phyloP scores from a whole-genome alignment of 2,888 invertebrate genomes.

The Pyralis farinalis region DNA sequence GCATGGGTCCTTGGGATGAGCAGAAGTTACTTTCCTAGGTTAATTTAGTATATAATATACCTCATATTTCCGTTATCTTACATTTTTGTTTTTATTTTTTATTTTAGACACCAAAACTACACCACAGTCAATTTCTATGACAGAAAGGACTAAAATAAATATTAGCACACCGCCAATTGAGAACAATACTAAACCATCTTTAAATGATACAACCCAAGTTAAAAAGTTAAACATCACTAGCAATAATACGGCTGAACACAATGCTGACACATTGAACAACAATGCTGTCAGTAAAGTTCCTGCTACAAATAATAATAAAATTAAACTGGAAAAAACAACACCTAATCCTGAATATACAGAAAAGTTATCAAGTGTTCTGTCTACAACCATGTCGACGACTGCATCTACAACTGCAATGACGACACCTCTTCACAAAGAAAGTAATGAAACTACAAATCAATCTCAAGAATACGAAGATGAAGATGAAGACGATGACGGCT shows the following conservation, averaged over 20 bases:
- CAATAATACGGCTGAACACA: conserved; percentile 5
- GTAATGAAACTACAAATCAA: conserved; percentile 27
- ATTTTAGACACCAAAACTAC: conserved; percentile 45
- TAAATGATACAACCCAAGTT: conserved; percentile 13
- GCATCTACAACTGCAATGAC: conserved; percentile 32
- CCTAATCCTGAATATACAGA: conserved; percentile 18
- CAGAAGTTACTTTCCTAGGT: too few species aligned
- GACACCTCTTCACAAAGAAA: conserved; percentile 44
- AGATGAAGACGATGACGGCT: conserved; percentile 67
- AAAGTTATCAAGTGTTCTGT: conserved; percentile 14
- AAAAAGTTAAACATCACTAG: conserved; percentile 8
- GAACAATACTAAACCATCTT: conserved; percentile 20
- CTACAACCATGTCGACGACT: conserved; percentile 20
- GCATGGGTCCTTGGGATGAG: too few species aligned
- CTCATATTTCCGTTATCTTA: too few species aligned
- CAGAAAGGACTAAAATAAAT: background rate
- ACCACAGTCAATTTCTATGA: background rate
- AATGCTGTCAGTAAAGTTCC: conserved; percentile 10
- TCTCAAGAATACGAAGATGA: conserved; percentile 60
- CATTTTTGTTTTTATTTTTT: conserved; percentile 5
- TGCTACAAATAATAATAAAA: background rate
- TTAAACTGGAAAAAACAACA: conserved; percentile 9
- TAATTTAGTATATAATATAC: too few species aligned
- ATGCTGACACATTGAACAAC: conserved; percentile 11
- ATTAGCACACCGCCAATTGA: conserved; percentile 22